Conservation (phyloP, 2,797 vertebrate genomes). For the Pitangus sulphuratus region DNA sequence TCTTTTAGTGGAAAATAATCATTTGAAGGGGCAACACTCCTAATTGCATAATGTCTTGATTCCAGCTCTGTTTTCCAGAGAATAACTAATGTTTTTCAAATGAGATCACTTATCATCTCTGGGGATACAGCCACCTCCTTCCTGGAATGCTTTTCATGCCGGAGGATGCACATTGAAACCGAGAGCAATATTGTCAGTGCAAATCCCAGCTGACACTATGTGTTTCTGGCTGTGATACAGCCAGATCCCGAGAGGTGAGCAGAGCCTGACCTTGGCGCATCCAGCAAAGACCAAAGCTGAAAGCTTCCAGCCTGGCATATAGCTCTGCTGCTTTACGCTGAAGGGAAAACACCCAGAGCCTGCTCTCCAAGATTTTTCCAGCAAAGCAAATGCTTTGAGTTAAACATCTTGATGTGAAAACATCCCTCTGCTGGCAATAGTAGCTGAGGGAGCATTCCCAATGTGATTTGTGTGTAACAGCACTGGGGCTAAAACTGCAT, state of each 20-base stretch:
- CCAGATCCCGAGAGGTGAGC: fast-evolving
- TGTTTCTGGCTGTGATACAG: background rate
- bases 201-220: background rate
- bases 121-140: background rate
- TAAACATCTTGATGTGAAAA: background rate
- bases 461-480: background rate
- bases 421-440: background rate
- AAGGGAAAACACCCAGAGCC: background rate
- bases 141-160: background rate
- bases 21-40: background rate
- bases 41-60: background rate
- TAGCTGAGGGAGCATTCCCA: background rate
- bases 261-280: background rate
- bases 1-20: background rate
- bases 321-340: background rate
- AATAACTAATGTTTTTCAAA: background rate
- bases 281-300: background rate
- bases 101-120: background rate
- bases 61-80: background rate
- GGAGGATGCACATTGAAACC: fast-evolving
- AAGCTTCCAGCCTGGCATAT: background rate
- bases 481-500: background rate
- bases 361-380: background rate
- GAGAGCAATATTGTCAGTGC: background rate
- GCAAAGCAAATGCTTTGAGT: background rate